phyloP scores from a whole-genome alignment of 2,113 vertebrate species.

The Oreochromis tanganicae region DNA sequence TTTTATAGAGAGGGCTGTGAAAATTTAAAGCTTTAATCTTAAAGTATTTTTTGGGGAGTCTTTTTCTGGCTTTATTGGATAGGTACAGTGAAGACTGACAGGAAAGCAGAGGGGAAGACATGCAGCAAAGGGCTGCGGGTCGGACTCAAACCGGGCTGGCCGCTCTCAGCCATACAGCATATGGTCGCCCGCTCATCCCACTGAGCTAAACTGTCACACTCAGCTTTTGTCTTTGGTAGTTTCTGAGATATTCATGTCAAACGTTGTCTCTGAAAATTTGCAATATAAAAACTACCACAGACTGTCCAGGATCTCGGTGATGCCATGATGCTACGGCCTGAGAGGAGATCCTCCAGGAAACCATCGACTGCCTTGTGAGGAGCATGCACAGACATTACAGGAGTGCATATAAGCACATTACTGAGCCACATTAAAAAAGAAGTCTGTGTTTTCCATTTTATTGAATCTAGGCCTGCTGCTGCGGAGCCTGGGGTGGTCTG shows the following conservation, averaged over 20 bases:
- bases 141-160: not conserved
- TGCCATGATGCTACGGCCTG: not conserved
- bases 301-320: not conserved
- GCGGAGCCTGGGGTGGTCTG: too few relatives aligned
- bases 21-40: not conserved
- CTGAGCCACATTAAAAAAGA: not conserved
- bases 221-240: fast-evolving
- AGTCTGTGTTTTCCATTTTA: not conserved
- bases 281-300: not conserved
- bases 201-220: not conserved
- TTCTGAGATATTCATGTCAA: not conserved
- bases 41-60: not conserved
- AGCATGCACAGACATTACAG: not conserved
- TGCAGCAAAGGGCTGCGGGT: not conserved
- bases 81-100: not conserved
- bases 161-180: not conserved
- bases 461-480: not conserved
- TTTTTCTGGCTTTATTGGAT: not conserved
- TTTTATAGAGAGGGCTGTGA: not conserved
- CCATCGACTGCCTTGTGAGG: not conserved
- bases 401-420: not conserved
- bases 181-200: not conserved
- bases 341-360: not conserved
- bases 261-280: not conserved
- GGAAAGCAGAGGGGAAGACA: not conserved